Conservation (phyloP, 1,140 invertebrate genomes). For the Sinonovacula constricta region DNA sequence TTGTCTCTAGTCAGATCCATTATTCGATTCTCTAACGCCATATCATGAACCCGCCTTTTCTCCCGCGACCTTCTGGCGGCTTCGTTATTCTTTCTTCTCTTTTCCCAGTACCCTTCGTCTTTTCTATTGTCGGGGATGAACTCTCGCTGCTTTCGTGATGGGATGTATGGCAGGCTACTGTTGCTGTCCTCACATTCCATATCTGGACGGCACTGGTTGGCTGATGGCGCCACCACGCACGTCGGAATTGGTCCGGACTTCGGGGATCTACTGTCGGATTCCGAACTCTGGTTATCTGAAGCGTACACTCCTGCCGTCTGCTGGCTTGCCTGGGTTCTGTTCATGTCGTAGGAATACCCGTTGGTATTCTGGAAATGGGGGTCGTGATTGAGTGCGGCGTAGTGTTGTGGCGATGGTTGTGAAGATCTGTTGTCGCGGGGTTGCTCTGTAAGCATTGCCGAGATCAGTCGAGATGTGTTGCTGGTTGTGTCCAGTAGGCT, state of each 20-base stretch:
- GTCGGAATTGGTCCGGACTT: constrained; percentile 49
- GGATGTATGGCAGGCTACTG: constrained; percentile 52
- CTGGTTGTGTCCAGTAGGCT: constrained; percentile 40
- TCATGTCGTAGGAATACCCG: neutral
- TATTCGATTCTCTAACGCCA: constrained; percentile 96
- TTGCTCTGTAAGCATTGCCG: constrained; percentile 42
- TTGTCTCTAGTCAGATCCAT: constrained; percentile 97
- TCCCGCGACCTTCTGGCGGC: constrained; percentile 96
- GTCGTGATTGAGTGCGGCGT: constrained; percentile 16
- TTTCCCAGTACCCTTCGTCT: constrained; percentile 98
- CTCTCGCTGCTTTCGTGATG: constrained; percentile 90
- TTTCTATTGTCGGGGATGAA: constrained; percentile 98
- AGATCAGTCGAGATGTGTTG: constrained; percentile 23
- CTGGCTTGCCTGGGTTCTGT: neutral
- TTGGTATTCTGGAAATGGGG: neutral
- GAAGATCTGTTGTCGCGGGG: neutral
- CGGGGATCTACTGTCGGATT: constrained; percentile 23
- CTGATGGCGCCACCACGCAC: constrained; percentile 56
- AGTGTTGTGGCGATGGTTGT: neutral
- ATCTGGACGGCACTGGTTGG: constrained; percentile 33
- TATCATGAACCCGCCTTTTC: constrained; percentile 97
- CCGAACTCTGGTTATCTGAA: neutral
- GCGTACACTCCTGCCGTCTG: neutral
- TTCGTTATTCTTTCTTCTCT: constrained; percentile 96
- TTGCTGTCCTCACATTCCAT: constrained; percentile 32